Percentiles rank a stretch among this genome's conserved stretches.
Conservation (phyloP, 2,797 vertebrate genomes). For the Takifugu rubripes region DNA sequence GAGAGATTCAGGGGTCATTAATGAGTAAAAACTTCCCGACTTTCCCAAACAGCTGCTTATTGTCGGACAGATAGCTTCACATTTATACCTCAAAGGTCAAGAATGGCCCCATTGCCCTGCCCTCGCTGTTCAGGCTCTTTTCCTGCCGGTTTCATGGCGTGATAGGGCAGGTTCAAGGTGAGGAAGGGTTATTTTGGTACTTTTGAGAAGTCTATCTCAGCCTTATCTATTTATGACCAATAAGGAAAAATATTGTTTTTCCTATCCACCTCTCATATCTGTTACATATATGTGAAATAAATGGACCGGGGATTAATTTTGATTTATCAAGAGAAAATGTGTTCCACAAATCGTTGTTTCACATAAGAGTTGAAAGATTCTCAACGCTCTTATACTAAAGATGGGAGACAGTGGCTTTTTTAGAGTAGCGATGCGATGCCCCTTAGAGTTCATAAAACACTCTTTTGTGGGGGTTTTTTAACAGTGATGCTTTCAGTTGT, state of each 20-base stretch:
- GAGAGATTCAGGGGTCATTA: too few relatives aligned
- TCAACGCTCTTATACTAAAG: not conserved
- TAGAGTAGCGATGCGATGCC: not conserved
- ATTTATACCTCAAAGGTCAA: not conserved
- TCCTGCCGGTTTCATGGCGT: not conserved
- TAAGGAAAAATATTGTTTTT: not conserved
- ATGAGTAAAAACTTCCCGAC: too few relatives aligned
- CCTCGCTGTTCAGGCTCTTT: not conserved
- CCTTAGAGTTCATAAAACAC: not conserved
- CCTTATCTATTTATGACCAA: slow-evolving; percentile 2
- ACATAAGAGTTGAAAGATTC: not conserved
- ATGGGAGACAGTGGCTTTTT: too few relatives aligned
- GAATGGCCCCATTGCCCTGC: not conserved
- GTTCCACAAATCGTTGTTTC: too few relatives aligned
- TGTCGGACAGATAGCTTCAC: too few relatives aligned
- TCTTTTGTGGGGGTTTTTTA: not conserved
- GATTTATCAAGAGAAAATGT: too few relatives aligned
- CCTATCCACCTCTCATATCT: too few relatives aligned
- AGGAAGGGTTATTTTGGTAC: slow-evolving; percentile 1
- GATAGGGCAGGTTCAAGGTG: not conserved
- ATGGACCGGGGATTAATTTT: not conserved
- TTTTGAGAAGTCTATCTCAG: not conserved
- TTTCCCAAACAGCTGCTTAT: too few relatives aligned
- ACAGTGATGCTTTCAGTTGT: not conserved
- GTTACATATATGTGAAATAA: not conserved